Percentiles rank a stretch among this genome's conserved stretches.
Conservation (phyloP, 2,888 invertebrate genomes). For the Tholera decimalis region DNA sequence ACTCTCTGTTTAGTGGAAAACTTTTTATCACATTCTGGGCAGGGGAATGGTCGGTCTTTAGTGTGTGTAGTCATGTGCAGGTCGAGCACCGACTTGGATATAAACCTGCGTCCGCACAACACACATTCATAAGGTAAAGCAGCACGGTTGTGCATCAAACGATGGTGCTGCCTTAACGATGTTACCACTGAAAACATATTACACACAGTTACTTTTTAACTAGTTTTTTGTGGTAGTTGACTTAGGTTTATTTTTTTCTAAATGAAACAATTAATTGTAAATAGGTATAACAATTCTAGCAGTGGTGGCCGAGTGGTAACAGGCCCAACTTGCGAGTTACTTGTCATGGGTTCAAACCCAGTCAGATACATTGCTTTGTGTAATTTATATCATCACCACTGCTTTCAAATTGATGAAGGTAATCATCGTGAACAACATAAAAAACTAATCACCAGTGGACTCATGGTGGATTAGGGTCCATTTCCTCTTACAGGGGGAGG, state of each 20-base stretch:
- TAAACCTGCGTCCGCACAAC: slow-evolving; percentile 78
- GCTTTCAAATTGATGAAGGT: too few species aligned
- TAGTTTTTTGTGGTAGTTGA: background rate
- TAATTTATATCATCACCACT: too few species aligned
- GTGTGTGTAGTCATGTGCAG: slow-evolving; percentile 80
- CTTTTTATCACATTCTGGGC: slow-evolving; percentile 78
- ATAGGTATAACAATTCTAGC: too few species aligned
- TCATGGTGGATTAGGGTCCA: too few species aligned
- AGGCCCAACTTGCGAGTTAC: too few species aligned
- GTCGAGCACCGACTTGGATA: slow-evolving; percentile 72
- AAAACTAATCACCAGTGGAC: too few species aligned
- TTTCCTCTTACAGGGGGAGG: too few species aligned
- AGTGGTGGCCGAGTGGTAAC: too few species aligned
- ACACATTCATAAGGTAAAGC: slow-evolving; percentile 74
- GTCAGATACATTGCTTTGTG: too few species aligned
- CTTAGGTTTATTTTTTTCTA: background rate
- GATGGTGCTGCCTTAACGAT: slow-evolving; percentile 71
- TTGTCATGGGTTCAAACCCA: too few species aligned
- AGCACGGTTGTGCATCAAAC: slow-evolving; percentile 72
- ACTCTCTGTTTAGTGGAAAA: slow-evolving; percentile 75
- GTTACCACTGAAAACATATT: slow-evolving; percentile 73
- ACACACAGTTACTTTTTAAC: background rate
- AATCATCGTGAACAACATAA: too few species aligned
- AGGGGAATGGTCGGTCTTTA: slow-evolving; percentile 77
- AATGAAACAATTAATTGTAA: too few species aligned